phyloP scores from a whole-genome alignment of 2,797 vertebrate genomes.

The Stomatorhinus walkeri region DNA sequence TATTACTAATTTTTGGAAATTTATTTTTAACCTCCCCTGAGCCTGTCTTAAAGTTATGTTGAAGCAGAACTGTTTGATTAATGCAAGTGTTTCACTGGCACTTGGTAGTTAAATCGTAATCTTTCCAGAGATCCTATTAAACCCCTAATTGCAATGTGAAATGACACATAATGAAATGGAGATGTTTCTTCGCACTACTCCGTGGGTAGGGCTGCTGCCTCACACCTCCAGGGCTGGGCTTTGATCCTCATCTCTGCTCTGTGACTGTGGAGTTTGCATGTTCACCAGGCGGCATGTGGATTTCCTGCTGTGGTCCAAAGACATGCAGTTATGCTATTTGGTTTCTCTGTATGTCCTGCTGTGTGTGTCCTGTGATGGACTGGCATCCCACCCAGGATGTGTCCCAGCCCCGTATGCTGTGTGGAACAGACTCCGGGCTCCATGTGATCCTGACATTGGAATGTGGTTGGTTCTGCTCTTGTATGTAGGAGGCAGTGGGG shows the following conservation, averaged over 20 bases:
- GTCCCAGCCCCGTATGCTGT: background rate
- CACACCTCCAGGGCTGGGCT: background rate
- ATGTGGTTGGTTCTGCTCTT: background rate
- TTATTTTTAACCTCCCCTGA: background rate
- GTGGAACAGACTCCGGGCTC: background rate
- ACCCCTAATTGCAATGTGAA: background rate
- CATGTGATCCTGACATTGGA: background rate
- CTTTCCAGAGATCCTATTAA: background rate
- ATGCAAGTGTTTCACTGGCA: background rate
- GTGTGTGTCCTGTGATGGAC: background rate
- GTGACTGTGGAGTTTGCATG: background rate
- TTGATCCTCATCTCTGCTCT: background rate
- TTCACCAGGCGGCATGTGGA: background rate
- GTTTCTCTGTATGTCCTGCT: background rate
- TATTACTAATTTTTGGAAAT: background rate
- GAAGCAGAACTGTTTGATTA: background rate
- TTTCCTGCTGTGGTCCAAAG: background rate
- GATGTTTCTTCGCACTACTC: background rate
- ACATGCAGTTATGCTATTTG: background rate
- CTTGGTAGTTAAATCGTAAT: background rate
- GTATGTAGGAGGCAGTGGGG: background rate
- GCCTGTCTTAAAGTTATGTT: background rate
- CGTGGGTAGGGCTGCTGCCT: background rate
- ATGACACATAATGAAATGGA: background rate
- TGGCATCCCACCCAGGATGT: background rate